Conservation (phyloP, 2,797 vertebrate genomes). For the Mus spretus region DNA sequence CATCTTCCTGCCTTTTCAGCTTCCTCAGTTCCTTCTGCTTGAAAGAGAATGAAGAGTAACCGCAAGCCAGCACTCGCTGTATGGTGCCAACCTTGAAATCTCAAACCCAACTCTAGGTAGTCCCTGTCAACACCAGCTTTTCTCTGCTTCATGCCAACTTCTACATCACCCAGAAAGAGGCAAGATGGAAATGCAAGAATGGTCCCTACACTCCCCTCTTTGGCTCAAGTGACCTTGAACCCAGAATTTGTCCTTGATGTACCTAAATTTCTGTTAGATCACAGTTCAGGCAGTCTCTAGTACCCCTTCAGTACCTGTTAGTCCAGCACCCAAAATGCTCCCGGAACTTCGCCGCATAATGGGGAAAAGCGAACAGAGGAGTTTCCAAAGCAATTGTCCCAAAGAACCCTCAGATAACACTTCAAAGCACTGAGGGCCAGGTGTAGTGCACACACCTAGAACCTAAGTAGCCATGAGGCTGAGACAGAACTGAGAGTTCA, state of each 20-base stretch:
- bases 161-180: background rate
- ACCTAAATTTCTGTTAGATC: background rate
- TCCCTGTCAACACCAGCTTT: background rate
- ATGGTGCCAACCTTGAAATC: background rate
- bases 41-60: background rate
- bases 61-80: background rate
- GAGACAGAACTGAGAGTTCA: background rate
- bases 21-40: background rate
- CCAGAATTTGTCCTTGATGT: background rate
- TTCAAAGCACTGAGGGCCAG: background rate
- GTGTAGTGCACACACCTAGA: background rate
- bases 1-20: background rate
- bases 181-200: background rate
- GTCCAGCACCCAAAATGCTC: background rate
- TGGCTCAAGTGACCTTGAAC: background rate
- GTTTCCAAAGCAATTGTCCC: background rate
- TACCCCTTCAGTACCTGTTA: background rate
- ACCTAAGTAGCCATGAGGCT: background rate
- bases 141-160: background rate
- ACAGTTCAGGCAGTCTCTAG: background rate
- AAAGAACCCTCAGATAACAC: background rate
- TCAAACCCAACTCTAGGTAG: background rate
- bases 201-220: background rate
- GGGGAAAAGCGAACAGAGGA: background rate
- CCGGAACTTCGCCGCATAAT: background rate